phyloP scores from a whole-genome alignment of 2,797 vertebrate genomes.

The Parauchenoglanis punctatus region DNA sequence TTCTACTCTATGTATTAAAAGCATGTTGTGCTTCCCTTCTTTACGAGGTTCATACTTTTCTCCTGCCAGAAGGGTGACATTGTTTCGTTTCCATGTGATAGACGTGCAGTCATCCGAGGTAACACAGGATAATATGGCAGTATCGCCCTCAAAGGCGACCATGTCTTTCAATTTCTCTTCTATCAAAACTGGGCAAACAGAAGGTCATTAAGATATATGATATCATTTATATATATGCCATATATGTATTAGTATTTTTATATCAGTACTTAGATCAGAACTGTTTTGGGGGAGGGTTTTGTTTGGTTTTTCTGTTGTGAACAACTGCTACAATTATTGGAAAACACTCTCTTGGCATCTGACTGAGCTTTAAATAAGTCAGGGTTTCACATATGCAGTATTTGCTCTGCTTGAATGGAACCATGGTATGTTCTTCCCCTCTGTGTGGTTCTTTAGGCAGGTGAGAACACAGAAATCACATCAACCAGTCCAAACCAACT shows the following conservation, averaged over 20 bases:
- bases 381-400: not conserved
- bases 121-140: conserved; percentile 70
- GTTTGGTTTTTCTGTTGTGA: no score
- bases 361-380: not conserved
- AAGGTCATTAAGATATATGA: not conserved
- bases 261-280: not conserved
- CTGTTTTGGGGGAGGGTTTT: no score
- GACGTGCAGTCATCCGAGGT: conserved; percentile 67
- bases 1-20: conserved; percentile 70
- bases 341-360: not conserved
- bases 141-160: conserved; percentile 70
- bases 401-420: not conserved
- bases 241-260: not conserved
- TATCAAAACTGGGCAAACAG: conserved; percentile 67
- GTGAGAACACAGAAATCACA: not conserved
- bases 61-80: conserved; percentile 64
- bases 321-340: not conserved
- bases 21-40: conserved; percentile 72
- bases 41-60: conserved; percentile 73
- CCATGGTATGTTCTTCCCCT: not conserved
- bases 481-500: not conserved
- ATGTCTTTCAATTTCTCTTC: conserved; percentile 71
- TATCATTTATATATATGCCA: not conserved
- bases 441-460: not conserved
- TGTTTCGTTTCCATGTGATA: conserved; percentile 73